These are phyloP conservation scores for Enteromius paludinosus DNA, from an alignment of 2,797 vertebrate genomes.

Conservation along the genomic window DNA sequence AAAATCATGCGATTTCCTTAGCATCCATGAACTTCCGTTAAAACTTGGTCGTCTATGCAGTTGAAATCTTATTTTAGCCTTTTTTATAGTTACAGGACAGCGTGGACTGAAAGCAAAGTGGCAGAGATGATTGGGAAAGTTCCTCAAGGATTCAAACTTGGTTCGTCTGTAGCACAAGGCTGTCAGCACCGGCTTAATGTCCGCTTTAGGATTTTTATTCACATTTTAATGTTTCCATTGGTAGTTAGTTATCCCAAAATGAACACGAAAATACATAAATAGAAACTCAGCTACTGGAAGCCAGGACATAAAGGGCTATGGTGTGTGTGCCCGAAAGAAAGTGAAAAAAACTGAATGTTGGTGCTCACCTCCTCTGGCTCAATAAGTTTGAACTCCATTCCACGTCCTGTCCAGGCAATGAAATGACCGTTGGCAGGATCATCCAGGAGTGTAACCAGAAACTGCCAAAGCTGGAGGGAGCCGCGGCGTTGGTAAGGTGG, in stretches of 20 bases:
- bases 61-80: background rate
- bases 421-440: conserved; percentile 94
- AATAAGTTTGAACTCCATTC: conserved; percentile 98
- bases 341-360: background rate
- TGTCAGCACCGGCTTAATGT: background rate
- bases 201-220: background rate
- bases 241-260: background rate
- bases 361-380: conserved; percentile 91
- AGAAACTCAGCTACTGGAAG: background rate
- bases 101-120: background rate
- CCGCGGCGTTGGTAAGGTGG: conserved; percentile 89
- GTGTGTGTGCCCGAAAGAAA: background rate
- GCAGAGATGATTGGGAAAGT: background rate
- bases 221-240: background rate
- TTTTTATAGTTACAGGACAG: background rate
- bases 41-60: background rate
- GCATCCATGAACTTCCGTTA: too few relatives aligned
- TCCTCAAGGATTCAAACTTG: background rate
- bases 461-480: conserved; percentile 90
- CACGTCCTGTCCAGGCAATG: conserved; percentile 95
- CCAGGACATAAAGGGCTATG: background rate
- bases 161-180: background rate
- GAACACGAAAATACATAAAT: background rate
- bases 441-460: conserved; percentile 90
- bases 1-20: background rate